These are phyloP conservation scores for Imbricaverruca yamaguchii DNA, from an alignment of 2,888 invertebrate genomes.

Conservation along the genomic window DNA sequence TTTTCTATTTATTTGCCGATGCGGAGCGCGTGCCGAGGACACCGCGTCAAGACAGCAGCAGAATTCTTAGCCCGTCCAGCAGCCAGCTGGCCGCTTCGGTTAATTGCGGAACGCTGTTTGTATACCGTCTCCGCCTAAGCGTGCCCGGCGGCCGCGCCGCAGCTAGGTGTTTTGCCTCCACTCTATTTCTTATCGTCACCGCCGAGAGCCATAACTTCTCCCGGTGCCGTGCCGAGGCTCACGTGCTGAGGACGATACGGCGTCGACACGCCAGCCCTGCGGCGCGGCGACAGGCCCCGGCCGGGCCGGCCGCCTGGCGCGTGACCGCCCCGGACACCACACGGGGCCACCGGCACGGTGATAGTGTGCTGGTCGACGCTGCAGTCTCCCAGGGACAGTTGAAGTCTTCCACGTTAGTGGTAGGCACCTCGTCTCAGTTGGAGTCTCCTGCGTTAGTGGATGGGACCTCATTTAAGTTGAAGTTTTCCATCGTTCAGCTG, in stretches of 20 bases:
- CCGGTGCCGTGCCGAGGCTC: neutral
- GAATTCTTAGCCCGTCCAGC: neutral
- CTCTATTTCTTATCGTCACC: neutral
- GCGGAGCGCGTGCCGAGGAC: neutral
- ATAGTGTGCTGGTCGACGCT: neutral
- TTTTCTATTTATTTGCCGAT: neutral
- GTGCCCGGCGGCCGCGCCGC: neutral
- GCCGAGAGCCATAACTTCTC: neutral
- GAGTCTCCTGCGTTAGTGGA: neutral
- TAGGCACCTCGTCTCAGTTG: neutral
- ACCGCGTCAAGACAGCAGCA: neutral
- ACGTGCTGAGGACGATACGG: neutral
- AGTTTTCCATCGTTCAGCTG: no score
- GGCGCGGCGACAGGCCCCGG: neutral
- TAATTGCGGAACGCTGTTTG: slow-evolving; percentile 10
- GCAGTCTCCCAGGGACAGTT: neutral
- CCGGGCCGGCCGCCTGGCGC: neutral
- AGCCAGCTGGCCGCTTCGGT: neutral
- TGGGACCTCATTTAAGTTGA: no score
- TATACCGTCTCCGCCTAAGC: neutral
- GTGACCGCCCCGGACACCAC: no score
- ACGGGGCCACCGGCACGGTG: neutral
- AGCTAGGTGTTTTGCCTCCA: neutral
- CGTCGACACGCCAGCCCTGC: neutral
- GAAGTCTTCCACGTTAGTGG: neutral